A percentile compares a stretch with the other conserved stretches of the same genome.
Conservation (phyloP, 1,140 invertebrate species). For the Stratiolaelaps scimitus region DNA sequence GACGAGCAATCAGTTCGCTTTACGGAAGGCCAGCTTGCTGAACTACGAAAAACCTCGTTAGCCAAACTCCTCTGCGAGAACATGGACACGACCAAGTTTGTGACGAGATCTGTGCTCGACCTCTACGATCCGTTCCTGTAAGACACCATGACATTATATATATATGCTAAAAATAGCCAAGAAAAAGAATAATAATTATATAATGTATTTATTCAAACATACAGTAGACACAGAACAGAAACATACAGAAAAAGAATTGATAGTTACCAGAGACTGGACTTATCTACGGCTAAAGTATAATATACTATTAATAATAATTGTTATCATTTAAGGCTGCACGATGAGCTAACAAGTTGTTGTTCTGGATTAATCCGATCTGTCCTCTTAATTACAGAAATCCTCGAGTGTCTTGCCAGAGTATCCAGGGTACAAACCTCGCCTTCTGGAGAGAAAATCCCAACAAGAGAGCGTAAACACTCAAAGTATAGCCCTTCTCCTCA, state of each 20-base stretch:
- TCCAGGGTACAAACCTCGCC: conserved; percentile 6
- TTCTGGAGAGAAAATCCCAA: conserved; percentile 28
- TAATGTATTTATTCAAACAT: no score
- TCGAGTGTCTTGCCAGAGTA: conserved; percentile 25
- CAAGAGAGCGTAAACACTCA: no score
- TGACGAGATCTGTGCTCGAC: conserved; percentile 77
- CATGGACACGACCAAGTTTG: conserved; percentile 67
- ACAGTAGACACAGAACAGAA: no score
- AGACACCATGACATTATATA: conserved; percentile 43
- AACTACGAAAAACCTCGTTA: conserved; percentile 79
- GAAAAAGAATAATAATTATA: no score
- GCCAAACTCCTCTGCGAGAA: conserved; percentile 86
- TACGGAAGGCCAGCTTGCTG: conserved; percentile 70
- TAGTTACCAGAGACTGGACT: no score
- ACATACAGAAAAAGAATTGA: no score
- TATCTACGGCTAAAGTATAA: no score
- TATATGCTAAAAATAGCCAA: no score
- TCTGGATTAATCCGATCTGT: not conserved
- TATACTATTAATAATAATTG: no score
- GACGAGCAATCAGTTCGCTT: conserved; percentile 65
- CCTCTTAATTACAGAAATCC: conserved; percentile 1
- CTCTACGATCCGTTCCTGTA: conserved; percentile 74
- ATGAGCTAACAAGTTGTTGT: no score
- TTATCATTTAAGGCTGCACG: no score
- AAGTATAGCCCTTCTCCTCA: no score